These are phyloP conservation scores for Trematocara caparti DNA, from an alignment of 2,797 vertebrate species.

Conservation along the genomic window DNA sequence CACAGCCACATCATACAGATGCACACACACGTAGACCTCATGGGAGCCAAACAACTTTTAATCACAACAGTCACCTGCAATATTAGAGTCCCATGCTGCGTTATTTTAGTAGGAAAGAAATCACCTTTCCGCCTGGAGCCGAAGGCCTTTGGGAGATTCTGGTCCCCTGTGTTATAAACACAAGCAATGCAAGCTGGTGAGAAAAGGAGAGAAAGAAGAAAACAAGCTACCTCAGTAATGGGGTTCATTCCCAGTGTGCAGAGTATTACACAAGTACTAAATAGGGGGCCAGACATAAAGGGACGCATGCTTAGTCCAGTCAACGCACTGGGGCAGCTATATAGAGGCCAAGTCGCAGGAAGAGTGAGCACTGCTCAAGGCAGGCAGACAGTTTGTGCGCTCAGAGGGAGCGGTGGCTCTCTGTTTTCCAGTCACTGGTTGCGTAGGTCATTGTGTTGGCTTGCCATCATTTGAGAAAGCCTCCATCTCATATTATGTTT, in stretches of 20 bases:
- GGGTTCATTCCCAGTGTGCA: constrained; percentile 67
- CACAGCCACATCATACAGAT: neutral
- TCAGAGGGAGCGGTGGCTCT: constrained; percentile 22
- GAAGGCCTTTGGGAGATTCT: constrained; percentile 50
- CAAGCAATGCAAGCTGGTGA: constrained; percentile 46
- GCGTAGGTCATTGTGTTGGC: constrained; percentile 35
- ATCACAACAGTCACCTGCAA: constrained; percentile 44
- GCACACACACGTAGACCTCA: neutral
- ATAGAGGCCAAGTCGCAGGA: constrained; percentile 32
- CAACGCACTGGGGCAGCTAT: constrained; percentile 39
- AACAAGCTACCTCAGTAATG: constrained; percentile 62
- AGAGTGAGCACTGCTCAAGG: constrained; percentile 37
- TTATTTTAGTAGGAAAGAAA: constrained; percentile 46
- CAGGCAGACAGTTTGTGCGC: constrained; percentile 16
- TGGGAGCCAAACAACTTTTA: constrained; percentile 40
- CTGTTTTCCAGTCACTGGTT: constrained; percentile 8
- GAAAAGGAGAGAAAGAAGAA: constrained; percentile 33
- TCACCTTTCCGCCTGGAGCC: constrained; percentile 39
- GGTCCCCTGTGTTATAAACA: constrained; percentile 64
- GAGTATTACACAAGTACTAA: constrained; percentile 61
- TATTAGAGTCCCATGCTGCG: constrained; percentile 20
- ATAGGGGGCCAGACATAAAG: constrained; percentile 35
- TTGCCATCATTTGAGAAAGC: constrained; percentile 36
- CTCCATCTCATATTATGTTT: constrained; percentile 50
- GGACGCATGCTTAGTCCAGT: constrained; percentile 40